Percentiles rank a stretch among this genome's conserved stretches.
phyloP scores from a whole-genome alignment of 2,113 vertebrate genomes.

The Rhombomys opimus region DNA sequence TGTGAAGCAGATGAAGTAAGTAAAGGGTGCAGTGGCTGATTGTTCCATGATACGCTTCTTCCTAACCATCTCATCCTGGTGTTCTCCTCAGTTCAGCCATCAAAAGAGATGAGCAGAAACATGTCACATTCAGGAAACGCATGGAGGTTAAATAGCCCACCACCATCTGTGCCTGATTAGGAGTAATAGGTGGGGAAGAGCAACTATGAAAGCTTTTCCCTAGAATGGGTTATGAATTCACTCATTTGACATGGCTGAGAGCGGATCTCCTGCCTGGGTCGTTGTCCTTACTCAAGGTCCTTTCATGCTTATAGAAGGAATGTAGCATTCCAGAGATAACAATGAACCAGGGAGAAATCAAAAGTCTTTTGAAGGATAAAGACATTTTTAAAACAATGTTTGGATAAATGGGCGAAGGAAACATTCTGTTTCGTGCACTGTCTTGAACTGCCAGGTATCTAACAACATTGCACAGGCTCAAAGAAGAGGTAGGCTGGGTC shows the following conservation, averaged over 20 bases:
- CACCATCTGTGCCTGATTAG: slow-evolving; percentile 2
- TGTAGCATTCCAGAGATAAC: not conserved
- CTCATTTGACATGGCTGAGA: slow-evolving; percentile 9
- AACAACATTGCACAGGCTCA: not conserved
- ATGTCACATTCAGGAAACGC: not conserved
- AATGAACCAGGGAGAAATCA: not conserved
- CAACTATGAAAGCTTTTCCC: slow-evolving; percentile 47
- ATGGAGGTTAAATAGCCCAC: slow-evolving; percentile 22
- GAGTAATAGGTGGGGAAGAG: slow-evolving; percentile 23
- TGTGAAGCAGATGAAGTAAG: not conserved
- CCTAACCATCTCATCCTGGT: not conserved
- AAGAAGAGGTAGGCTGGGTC: not conserved
- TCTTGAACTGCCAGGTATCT: not conserved
- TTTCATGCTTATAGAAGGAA: slow-evolving; percentile 47
- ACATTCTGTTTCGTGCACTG: not conserved
- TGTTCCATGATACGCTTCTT: not conserved
- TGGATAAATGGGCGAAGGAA: slow-evolving; percentile 39
- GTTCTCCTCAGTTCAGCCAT: slow-evolving; percentile 16
- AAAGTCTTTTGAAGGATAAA: slow-evolving; percentile 50
- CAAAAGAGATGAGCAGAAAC: slow-evolving; percentile 30
- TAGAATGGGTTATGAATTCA: not conserved
- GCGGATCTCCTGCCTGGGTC: not conserved
- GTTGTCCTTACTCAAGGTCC: not conserved
- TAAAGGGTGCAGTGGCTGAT: not conserved
- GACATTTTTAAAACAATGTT: slow-evolving; percentile 48